Evolutionary conservation across 2,113 vertebrate genomes (phyloP), one percentile per base, ranked within the genome.

Genomic region (Oncorhynchus nerka): DNA sequence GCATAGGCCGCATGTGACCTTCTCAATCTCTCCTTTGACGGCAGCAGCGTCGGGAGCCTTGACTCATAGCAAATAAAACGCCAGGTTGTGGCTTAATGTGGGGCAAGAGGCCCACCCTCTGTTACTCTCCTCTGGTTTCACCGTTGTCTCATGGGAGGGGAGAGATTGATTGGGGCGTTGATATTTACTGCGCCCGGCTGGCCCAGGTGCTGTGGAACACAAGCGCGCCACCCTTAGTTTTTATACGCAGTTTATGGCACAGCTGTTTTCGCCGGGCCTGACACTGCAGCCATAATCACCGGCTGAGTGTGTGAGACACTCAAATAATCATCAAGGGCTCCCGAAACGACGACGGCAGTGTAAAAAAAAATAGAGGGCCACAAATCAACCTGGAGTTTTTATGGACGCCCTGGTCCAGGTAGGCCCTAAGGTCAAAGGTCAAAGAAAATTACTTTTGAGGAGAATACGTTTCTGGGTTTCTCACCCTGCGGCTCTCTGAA

Each of bases 191-290:
- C 85, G 71, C 88, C 76, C 85, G 90, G 89, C 89, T 89, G 82
- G 90, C 86, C 85, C 91, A 93, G 91, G 89, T 92, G 91, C 85
- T 79, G 84, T 70, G 80, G 80, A 82, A 86, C 81, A 85, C 88
- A 82, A 85, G 82, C 80, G 81, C 80, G 80, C 84, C 83, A 83
- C 76, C 81, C 81, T 88, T 91, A 89, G 87, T 90, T 92, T 92
- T 90, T 91, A 91, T 90, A 88, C 71, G 80, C 76, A 48, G 77
- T 92, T 92, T 92, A 93, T 87, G 73, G 90, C 89, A 88, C 91
- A 93, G 90, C 90, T 93, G 93, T 90, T 92, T 89, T 81, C 70
- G 78, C 80, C 45, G 84, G 76, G 84, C 85, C 88, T 61, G 83
- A 87, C 75, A 30, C 86, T 34, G 73, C 70, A 77, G 83, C 64